Conservation (phyloP, 2,888 invertebrate species). For the Allophyes oxyacanthae region DNA sequence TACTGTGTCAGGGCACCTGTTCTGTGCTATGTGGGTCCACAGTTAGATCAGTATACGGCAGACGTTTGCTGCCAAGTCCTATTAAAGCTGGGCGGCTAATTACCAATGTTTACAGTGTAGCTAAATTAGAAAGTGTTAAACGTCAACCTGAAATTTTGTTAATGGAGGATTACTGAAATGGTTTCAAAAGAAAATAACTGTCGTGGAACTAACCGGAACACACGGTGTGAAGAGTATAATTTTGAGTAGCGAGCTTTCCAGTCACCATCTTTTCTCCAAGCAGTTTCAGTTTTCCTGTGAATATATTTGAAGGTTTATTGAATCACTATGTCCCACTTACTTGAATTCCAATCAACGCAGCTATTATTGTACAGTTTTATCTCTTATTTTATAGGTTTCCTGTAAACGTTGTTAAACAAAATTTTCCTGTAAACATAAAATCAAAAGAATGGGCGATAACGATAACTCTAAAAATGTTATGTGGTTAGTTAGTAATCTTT, state of each 20-base stretch:
- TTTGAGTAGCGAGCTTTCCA: slow-evolving; percentile 82
- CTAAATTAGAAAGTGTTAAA: slow-evolving; percentile 39
- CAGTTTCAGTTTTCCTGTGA: slow-evolving; percentile 70
- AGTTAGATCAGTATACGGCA: too few relatives aligned
- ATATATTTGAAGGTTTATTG: slow-evolving; percentile 18
- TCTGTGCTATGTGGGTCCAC: too few relatives aligned
- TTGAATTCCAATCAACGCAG: slow-evolving; percentile 4
- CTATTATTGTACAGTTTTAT: slow-evolving; percentile 10
- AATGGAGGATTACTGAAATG: slow-evolving; percentile 26
- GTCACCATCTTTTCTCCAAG: slow-evolving; percentile 70
- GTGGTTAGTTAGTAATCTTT: slow-evolving; percentile 27
- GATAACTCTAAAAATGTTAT: slow-evolving; percentile 10
- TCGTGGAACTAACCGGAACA: slow-evolving; percentile 67
- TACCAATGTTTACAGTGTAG: neutral
- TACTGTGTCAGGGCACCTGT: too few relatives aligned
- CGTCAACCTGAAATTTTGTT: slow-evolving; percentile 9
- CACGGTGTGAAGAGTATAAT: slow-evolving; percentile 72
- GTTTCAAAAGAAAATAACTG: slow-evolving; percentile 37
- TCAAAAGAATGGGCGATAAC: slow-evolving; percentile 21
- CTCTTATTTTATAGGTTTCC: slow-evolving; percentile 5
- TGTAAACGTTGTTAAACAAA: slow-evolving; percentile 7
- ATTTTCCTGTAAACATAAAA: slow-evolving; percentile 25
- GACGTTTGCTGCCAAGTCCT: too few relatives aligned
- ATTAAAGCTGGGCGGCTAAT: too few relatives aligned
- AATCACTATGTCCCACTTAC: slow-evolving; percentile 1